A percentile compares a stretch with the other conserved stretches of the same genome.
Evolutionary conservation across 1,140 invertebrate species (phyloP).

Genomic region (Nebria ingens): DNA sequence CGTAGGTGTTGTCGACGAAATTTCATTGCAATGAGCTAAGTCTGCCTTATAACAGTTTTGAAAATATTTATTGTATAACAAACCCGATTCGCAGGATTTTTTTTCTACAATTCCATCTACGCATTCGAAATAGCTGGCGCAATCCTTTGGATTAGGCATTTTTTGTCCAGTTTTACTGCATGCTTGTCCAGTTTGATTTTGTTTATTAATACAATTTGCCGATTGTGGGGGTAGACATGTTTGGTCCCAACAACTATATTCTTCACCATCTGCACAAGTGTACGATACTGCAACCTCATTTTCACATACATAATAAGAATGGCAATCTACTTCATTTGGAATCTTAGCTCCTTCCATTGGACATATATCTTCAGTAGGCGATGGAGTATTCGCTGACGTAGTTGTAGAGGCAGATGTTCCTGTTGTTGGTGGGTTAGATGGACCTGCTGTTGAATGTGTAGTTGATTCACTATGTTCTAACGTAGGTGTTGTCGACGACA

Average conservation of each 20-base stretch:
- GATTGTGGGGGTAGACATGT: neutral
- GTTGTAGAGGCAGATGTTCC: neutral
- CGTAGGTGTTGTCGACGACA: too few relatives aligned
- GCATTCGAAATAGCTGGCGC: neutral
- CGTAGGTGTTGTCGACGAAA: neutral
- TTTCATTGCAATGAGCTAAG: neutral
- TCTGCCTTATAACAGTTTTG: neutral
- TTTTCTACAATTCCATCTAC: neutral
- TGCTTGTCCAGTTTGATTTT: neutral
- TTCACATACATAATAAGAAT: neutral
- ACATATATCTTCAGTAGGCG: neutral
- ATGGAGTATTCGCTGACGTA: neutral
- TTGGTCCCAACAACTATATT: neutral
- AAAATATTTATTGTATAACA: neutral
- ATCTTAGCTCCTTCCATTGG: neutral
- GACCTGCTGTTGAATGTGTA: too few relatives aligned
- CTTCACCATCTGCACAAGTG: neutral
- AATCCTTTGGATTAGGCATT: neutral
- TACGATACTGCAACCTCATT: neutral
- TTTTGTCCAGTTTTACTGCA: neutral
- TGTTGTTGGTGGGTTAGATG: neutral
- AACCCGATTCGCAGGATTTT: neutral
- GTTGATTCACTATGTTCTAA: too few relatives aligned
- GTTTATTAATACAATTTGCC: neutral
- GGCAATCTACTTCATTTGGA: neutral